These are phyloP conservation scores for Ctenodactylus gundi DNA, from an alignment of 2,113 vertebrate species.

Conservation along the genomic window DNA sequence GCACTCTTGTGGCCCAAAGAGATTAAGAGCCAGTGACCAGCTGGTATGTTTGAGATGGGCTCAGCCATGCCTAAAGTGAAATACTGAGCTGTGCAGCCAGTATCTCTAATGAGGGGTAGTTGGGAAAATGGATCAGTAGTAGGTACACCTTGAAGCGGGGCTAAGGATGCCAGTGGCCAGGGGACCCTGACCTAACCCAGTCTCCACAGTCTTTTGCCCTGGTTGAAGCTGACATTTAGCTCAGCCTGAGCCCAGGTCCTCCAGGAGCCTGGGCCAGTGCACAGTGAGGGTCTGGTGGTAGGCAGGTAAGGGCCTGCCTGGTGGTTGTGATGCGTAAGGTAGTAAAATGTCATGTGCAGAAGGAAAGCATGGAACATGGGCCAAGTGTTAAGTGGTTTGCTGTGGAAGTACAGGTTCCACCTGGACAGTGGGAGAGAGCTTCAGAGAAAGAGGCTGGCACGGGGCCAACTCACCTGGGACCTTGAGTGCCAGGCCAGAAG, in stretches of 20 bases:
- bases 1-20: not conserved
- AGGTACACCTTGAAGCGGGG: not conserved
- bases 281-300: not conserved
- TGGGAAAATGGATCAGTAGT: not conserved
- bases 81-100: not conserved
- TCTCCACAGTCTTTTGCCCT: not conserved
- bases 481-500: not conserved
- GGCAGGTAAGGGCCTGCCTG: not conserved
- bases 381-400: not conserved
- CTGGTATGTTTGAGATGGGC: not conserved
- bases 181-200: not conserved
- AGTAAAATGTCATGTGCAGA: not conserved
- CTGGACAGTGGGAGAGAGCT: not conserved
- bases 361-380: not conserved
- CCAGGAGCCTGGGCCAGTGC: not conserved
- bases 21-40: not conserved
- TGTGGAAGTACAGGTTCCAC: not conserved
- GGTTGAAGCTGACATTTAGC: not conserved
- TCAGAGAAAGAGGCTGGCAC: not conserved
- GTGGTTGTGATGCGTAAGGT: not conserved
- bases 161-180: not conserved
- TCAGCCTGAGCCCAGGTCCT: not conserved
- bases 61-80: not conserved
- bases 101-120: not conserved
- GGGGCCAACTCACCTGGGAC: not conserved